A percentile compares a stretch with the other conserved stretches of the same genome.
phyloP scores from a whole-genome alignment of 2,888 invertebrate species.

The Drosophila borborema region DNA sequence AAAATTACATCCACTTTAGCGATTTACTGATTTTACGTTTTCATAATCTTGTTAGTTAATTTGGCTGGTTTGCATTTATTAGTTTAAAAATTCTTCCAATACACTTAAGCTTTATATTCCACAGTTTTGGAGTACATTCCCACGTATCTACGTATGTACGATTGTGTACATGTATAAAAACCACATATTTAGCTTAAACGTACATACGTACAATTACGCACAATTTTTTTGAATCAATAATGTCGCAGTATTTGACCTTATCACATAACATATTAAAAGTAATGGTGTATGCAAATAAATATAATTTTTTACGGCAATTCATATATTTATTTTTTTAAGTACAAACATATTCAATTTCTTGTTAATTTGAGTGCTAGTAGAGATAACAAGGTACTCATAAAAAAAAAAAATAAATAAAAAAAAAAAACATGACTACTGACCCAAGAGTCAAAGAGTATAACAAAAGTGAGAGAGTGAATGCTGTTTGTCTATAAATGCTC shows the following conservation, averaged over 20 bases:
- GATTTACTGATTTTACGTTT: slow-evolving; percentile 84
- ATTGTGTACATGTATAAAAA: background rate
- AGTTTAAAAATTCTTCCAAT: slow-evolving; percentile 37
- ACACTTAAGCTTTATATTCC: slow-evolving; percentile 1
- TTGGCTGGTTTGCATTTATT: slow-evolving; percentile 64
- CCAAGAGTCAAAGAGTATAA: slow-evolving; percentile 41
- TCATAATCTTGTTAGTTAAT: slow-evolving; percentile 83
- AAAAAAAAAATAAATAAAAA: slow-evolving; percentile 4
- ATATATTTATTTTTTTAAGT: slow-evolving; percentile 14
- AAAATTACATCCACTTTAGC: slow-evolving; percentile 84
- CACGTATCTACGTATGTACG: background rate
- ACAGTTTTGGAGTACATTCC: background rate
- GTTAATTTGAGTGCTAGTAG: slow-evolving; percentile 70
- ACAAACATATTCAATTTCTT: slow-evolving; percentile 66
- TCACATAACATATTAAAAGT: background rate
- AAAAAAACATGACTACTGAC: slow-evolving; percentile 31
- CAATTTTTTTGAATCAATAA: background rate
- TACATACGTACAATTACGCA: background rate
- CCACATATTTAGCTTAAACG: background rate
- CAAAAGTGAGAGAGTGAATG: slow-evolving; percentile 29
- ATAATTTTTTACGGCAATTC: background rate
- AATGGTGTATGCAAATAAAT: background rate
- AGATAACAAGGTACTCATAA: slow-evolving; percentile 77
- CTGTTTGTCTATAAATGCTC: slow-evolving; percentile 8
- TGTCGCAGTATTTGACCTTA: too few species aligned